phyloP scores from a whole-genome alignment of 2,113 vertebrate genomes.

The Leptodactylus fuscus region DNA sequence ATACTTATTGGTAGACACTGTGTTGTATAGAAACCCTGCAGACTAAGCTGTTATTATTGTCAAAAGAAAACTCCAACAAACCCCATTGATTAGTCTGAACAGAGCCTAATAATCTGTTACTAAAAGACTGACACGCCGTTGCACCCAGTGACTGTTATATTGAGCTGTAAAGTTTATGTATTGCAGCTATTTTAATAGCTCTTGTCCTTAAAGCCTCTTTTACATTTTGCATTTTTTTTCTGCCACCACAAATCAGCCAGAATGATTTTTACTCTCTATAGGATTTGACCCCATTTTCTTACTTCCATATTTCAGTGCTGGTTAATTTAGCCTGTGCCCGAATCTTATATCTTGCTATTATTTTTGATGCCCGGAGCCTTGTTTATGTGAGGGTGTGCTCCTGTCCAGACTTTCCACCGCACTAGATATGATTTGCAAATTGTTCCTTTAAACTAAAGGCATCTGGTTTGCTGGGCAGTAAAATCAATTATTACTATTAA shows the following conservation, averaged over 20 bases:
- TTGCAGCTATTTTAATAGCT: background rate
- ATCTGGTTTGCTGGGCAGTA: constrained; percentile 60
- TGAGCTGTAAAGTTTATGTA: background rate
- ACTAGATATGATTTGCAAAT: constrained; percentile 56
- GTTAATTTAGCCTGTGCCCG: constrained; percentile 53
- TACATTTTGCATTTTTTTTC: constrained; percentile 28
- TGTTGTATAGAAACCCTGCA: background rate
- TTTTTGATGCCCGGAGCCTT: constrained; percentile 40
- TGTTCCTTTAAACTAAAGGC: constrained; percentile 58
- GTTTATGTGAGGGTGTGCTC: constrained; percentile 37
- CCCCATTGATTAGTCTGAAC: too few relatives aligned
- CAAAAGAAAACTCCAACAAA: too few relatives aligned
- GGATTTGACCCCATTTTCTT: constrained; percentile 51
- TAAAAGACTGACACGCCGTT: too few relatives aligned
- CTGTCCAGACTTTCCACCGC: constrained; percentile 47
- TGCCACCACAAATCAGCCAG: constrained; percentile 46
- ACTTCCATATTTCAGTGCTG: constrained; percentile 56
- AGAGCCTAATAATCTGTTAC: too few relatives aligned
- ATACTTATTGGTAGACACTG: too few relatives aligned
- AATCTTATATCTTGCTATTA: constrained; percentile 19
- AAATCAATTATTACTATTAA: constrained; percentile 61
- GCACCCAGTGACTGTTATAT: too few relatives aligned
- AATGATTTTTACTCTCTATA: constrained; percentile 33
- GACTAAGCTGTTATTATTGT: too few relatives aligned
- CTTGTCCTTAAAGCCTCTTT: background rate